Percentiles rank a stretch among this genome's conserved stretches.
These are phyloP conservation scores for Aepyceros melampus DNA, from an alignment of 2,113 vertebrate genomes.

Conservation along the genomic window DNA sequence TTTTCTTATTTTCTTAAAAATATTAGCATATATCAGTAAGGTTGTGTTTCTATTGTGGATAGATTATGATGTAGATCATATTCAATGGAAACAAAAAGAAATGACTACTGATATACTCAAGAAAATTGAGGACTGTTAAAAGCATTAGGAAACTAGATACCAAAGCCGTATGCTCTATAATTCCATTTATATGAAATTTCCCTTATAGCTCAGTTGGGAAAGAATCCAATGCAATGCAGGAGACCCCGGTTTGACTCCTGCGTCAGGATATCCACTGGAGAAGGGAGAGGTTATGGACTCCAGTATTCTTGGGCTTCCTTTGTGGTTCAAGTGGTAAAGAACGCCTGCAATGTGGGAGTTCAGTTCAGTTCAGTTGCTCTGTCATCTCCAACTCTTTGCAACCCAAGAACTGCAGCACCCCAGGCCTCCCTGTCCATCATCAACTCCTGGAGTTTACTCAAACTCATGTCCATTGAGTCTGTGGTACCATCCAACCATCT, in stretches of 20 bases:
- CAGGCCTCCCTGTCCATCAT: background rate
- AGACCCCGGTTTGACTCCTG: background rate
- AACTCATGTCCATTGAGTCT: background rate
- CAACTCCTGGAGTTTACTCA: background rate
- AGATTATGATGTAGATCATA: background rate
- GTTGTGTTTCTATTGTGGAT: background rate
- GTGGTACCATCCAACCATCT: background rate
- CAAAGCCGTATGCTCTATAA: background rate
- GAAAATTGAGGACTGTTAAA: background rate
- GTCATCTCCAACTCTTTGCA: fast-evolving
- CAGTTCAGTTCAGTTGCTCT: background rate
- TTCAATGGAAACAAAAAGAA: background rate
- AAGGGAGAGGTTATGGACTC: background rate
- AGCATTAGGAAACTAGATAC: background rate
- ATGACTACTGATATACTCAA: background rate
- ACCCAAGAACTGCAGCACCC: background rate
- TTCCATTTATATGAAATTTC: background rate
- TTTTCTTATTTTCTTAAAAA: background rate
- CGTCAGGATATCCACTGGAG: background rate
- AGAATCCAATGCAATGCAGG: background rate
- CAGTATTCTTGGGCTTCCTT: background rate
- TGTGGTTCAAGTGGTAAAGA: background rate
- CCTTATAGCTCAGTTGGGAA: background rate
- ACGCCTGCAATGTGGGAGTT: background rate
- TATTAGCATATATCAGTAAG: background rate